Conservation (phyloP, 2,888 invertebrate species). For the Entomobrya proxima region DNA sequence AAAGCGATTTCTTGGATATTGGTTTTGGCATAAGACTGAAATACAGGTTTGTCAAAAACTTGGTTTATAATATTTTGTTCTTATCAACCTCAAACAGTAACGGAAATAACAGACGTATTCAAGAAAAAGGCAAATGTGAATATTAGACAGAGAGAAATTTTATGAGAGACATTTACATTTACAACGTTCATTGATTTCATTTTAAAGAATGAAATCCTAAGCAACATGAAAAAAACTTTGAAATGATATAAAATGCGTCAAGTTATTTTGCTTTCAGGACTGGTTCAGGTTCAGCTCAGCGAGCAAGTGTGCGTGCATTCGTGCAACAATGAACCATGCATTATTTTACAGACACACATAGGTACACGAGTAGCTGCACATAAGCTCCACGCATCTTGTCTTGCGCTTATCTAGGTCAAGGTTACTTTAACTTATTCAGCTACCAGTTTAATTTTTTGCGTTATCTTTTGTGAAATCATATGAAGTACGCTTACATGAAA, state of each 20-base stretch:
- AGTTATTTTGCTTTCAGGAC: not conserved
- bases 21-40: constrained; percentile 73
- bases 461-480: not conserved
- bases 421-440: not conserved
- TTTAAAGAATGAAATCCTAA: not conserved
- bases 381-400: not conserved
- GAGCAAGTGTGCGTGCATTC: not conserved
- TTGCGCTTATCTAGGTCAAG: constrained; percentile 50
- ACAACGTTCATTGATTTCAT: not conserved
- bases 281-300: not conserved
- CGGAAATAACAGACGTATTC: not conserved
- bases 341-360: too few species aligned
- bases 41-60: constrained; percentile 62
- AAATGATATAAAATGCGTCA: too few species aligned
- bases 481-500: too few species aligned
- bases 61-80: not conserved
- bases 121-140: not conserved
- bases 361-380: not conserved
- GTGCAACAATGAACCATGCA: not conserved
- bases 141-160: not conserved
- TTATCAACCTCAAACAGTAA: constrained; percentile 1
- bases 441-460: not conserved
- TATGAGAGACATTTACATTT: too few species aligned
- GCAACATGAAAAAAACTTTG: not conserved
- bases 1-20: constrained; percentile 71